Evolutionary conservation across 2,113 vertebrate species (phyloP), one percentile per base, ranked within the genome.

Genomic region (Dipodomys ordii): DNA sequence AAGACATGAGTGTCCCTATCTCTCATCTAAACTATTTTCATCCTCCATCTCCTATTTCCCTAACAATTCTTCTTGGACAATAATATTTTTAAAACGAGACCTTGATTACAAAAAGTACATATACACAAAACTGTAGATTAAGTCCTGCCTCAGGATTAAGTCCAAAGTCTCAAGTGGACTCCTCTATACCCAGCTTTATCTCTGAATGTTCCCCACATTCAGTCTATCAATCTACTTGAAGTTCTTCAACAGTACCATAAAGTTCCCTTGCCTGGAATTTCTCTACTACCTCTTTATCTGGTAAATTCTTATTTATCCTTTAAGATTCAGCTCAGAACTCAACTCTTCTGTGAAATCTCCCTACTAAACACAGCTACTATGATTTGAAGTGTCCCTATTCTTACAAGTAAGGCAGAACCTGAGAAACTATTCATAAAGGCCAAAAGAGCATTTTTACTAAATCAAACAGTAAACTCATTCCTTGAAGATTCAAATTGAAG

Each of bases 31-130:
- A 32, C 28, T 62, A 23, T 80, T 90, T 93, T 69, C 20, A 49
- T 57, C 2, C 65, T 39, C 65, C 85, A 39, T 19, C 18, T 84
- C 90, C 74, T 27, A 80, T 83, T 46, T 5, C 27, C 67, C 25
- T 53, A 60, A 72, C 1, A 5, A 87, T 80, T 81, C 9, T 87
- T 92, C 32, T 87, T 81, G 93, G 7, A 82, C 16, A 74, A 27
- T 53, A 69, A 80, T 82, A n/a, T 88, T 86, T 80, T 84, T 78
- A 32, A 95, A 94, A 72, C 67, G 53, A 83, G 49, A 93, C 39
- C 12, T 76, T 81, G 28, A 86, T 62, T 57, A 78, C 35, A 15
- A 90, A 87, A 82, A 20, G 28, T 2, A n/a, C 27, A 64, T 27
- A 76, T 20, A 83, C 12, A 87, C 5, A 83, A 22, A 82, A 18